Evolutionary conservation across 2,888 invertebrate genomes (phyloP).

Genomic region (Nomada ferruginata): DNA sequence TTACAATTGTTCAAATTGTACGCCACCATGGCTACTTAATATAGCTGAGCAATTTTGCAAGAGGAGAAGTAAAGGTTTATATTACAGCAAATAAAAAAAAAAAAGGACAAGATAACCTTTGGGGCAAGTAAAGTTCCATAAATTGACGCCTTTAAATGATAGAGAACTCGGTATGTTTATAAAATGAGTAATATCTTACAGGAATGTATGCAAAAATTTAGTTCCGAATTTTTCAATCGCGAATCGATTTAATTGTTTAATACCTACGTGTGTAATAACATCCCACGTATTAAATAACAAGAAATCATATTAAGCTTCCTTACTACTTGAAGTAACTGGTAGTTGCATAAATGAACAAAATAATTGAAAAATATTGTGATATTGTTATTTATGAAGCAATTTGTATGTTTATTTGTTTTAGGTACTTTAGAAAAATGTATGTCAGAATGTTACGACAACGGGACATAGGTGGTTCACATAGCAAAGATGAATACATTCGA

Average conservation of each 20-base stretch:
- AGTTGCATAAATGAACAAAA: too few relatives aligned
- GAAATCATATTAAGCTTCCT: constrained; percentile 2
- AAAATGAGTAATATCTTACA: constrained; percentile 13
- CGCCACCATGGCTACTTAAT: constrained; percentile 47
- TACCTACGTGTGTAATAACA: constrained; percentile 1
- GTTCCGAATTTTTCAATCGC: constrained; percentile 4
- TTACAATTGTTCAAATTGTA: constrained; percentile 23
- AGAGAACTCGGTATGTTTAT: constrained; percentile 43
- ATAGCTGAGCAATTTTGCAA: constrained; percentile 13
- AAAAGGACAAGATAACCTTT: constrained; percentile 44
- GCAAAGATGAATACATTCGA: constrained; percentile 56
- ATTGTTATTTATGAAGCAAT: background rate
- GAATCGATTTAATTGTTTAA: constrained; percentile 23
- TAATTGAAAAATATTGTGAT: background rate
- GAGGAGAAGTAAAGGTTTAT: constrained; percentile 33
- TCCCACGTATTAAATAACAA: constrained; percentile 14
- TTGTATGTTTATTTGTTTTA: constrained; percentile 53
- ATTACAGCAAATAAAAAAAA: constrained; percentile 26
- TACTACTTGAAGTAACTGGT: background rate
- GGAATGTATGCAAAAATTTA: background rate
- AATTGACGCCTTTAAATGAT: constrained; percentile 38
- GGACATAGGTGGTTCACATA: constrained; percentile 65
- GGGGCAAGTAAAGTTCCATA: constrained; percentile 51
- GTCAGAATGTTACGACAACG: constrained; percentile 68
- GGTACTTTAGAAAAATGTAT: constrained; percentile 67